Percentiles rank a stretch among this genome's conserved stretches.
These are phyloP conservation scores for Poecilia gillii DNA, from an alignment of 2,797 vertebrate species.

Conservation along the genomic window DNA sequence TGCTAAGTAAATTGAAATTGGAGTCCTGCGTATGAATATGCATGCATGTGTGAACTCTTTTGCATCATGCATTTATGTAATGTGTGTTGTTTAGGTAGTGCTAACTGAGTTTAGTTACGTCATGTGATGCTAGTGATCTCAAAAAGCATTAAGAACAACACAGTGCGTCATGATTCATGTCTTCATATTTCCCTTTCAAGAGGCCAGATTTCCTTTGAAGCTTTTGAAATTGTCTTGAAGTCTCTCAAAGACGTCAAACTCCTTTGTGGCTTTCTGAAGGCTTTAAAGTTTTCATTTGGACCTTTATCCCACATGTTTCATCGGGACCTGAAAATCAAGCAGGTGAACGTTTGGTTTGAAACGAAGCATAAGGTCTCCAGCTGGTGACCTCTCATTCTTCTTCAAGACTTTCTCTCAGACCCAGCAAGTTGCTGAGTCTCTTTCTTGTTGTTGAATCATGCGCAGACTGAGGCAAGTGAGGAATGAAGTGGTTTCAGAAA, in stretches of 20 bases:
- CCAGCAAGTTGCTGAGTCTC: not conserved
- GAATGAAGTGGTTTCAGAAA: not conserved
- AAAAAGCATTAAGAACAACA: not conserved
- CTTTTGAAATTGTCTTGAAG: not conserved
- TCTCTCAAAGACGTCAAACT: not conserved
- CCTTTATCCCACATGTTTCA: not conserved
- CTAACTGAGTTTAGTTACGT: not conserved
- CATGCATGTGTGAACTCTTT: not conserved
- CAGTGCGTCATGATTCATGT: not conserved
- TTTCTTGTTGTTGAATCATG: not conserved
- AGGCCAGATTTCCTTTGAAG: not conserved
- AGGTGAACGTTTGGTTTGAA: not conserved
- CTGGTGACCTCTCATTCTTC: not conserved
- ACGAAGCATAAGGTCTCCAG: not conserved
- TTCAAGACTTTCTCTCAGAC: not conserved
- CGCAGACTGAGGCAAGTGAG: not conserved
- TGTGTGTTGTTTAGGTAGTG: not conserved
- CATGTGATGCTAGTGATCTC: not conserved
- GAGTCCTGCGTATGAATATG: not conserved
- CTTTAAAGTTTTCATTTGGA: not conserved
- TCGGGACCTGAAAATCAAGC: not conserved
- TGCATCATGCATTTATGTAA: not conserved
- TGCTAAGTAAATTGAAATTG: conserved; percentile 33
- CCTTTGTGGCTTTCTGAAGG: not conserved
- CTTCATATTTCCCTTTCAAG: not conserved